Evolutionary conservation across 2,113 vertebrate species (phyloP), one percentile per base, ranked within the genome.

Genomic region (Percina caprodes): DNA sequence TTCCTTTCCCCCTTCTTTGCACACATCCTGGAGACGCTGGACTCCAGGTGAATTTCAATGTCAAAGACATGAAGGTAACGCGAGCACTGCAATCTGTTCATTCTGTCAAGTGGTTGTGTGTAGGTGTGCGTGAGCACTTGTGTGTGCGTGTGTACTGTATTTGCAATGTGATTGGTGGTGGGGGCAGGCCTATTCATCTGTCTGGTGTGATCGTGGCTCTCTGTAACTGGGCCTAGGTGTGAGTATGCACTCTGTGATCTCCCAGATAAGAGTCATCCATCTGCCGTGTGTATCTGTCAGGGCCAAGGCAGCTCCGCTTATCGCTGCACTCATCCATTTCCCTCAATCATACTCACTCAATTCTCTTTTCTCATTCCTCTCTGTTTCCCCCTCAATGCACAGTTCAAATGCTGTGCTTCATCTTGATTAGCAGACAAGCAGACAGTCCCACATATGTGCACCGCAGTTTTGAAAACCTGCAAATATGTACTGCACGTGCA

Each of bases 201-300:
- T 92, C 92, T 92, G 87, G 91, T 93, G 93, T 93, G 93, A 93
- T 92, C 69, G 58, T 89, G 88, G 86, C 82, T 87, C 79, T 82
- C 77, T 87, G 88, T 87, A 82, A 91, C 89, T 26, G 76, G 87
- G 90, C 86, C 90, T 45, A 80, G 90, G 91, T 77, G 87, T 87
- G 88, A 92, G 88, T 76, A 51, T 83, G 91, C 88, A 79, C 90
- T 89, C 90, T 83, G 91, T 88, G 92, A 94, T 94, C 89, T 90
- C 80, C 89, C 80, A 85, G 90, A 94, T 94, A 93, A 93, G 85
- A 90, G 84, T 89, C 92, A 92, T 93, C 93, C 92, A 94, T 94
- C 94, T 93, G 91, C 89, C 82, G 83, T 66, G 86, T 90, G 87
- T 84, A 84, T 89, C 91, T 92, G 91, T 92, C 93, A 89, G 89